Evolutionary conservation across 2,888 invertebrate genomes (phyloP), one percentile per base, ranked within the genome.

Genomic region (Cosmia pyralina): DNA sequence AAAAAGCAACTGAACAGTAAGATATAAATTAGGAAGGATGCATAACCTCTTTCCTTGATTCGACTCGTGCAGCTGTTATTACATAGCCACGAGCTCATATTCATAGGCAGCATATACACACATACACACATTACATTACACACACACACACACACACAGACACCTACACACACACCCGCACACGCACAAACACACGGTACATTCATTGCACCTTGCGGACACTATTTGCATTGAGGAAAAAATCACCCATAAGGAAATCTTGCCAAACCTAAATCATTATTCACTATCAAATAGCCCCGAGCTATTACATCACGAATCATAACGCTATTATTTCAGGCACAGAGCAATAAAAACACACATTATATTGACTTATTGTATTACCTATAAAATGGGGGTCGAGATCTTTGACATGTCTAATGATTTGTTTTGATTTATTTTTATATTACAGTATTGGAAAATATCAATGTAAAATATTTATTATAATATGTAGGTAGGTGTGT

Each of bases 321-420:
- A 68, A 46, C 2, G 65, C 65, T 77, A 77, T 84, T 83, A 80
- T 85, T 80, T 82, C 66, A 72, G 70, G 41, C 58, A 68, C n/a
- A 19, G 28, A 63, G 69, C 81, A 75, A 85, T 85, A 84, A 82
- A 85, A 76, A 71, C 17, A 73, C 65, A 76, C 84, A 85, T 84
- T 83, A 84, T 28, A 76, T 81, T 84, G 84, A 84, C 72, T 73
- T 84, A 84, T 85, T 75, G 75, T 63, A 63, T 41, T 74, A 77
- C 73, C 80, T 82, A 53, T 34, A 38, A 69, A 69, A 58, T 73
- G 57, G 63, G 81, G 85, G 84, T 83, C 82, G 83, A 77, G 77
- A 83, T 75, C 79, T 87, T 72, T 82, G 75, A 48, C 52, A 53
- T 55, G 19, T 60, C 58, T 74, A 59, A 10, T 46, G 65, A 73